Conservation (phyloP, 2,797 vertebrate genomes). For the Lagocephalus sceleratus region DNA sequence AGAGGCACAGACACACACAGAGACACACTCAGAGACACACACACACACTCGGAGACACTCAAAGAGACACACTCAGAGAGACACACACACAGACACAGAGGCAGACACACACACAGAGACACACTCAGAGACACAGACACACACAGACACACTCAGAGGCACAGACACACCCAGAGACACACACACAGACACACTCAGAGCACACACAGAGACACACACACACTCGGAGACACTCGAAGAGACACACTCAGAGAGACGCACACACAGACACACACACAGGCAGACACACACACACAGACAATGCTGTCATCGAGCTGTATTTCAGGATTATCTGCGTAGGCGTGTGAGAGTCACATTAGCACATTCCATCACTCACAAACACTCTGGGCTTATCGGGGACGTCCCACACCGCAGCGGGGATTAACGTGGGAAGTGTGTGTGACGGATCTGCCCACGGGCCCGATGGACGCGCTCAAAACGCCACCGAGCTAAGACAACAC, state of each 20-base stretch:
- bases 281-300: conserved; percentile 29
- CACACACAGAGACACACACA: conserved; percentile 11
- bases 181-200: conserved; percentile 2
- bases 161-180: conserved; percentile 8
- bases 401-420: conserved; percentile 46
- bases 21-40: too few relatives aligned
- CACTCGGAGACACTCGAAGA: too few relatives aligned
- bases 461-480: conserved; percentile 56
- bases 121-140: too few relatives aligned
- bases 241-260: not conserved
- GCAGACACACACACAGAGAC: too few relatives aligned
- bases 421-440: conserved; percentile 53
- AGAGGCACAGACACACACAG: too few relatives aligned
- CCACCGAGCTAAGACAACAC: conserved; percentile 47
- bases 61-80: too few relatives aligned
- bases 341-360: conserved; percentile 8
- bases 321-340: conserved; percentile 5
- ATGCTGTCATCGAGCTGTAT: conserved; percentile 46
- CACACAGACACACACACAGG: conserved; percentile 7
- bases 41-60: too few relatives aligned
- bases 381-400: conserved; percentile 16
- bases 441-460: conserved; percentile 35
- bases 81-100: too few relatives aligned
- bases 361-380: conserved; percentile 27
- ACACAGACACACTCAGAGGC: too few relatives aligned